phyloP scores from a whole-genome alignment of 2,888 invertebrate genomes.

The Notodonta dromedarius region DNA sequence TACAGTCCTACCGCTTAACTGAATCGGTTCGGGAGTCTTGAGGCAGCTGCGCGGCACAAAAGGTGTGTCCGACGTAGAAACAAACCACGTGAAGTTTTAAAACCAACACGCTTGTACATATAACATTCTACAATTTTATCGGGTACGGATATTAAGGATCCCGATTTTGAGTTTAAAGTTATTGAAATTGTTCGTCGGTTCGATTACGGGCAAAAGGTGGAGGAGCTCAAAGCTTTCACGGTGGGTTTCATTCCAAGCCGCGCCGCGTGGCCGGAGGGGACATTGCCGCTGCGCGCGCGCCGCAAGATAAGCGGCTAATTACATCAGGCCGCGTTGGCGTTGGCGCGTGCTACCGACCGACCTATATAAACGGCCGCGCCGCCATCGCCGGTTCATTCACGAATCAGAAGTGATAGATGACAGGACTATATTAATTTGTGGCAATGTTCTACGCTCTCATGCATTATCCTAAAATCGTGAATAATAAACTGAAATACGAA shows the following conservation, averaged over 20 bases:
- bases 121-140: too few species aligned
- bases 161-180: neutral
- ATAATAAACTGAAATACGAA: constrained; percentile 68
- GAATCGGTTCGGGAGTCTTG: too few species aligned
- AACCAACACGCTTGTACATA: too few species aligned
- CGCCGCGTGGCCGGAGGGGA: constrained; percentile 16
- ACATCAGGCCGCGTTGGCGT: constrained; percentile 64
- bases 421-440: constrained; percentile 73
- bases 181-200: neutral
- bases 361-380: constrained; percentile 60
- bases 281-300: constrained; percentile 34
- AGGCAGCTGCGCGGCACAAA: too few species aligned
- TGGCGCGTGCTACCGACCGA: constrained; percentile 56
- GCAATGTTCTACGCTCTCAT: constrained; percentile 81
- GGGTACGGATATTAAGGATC: too few species aligned
- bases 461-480: constrained; percentile 65
- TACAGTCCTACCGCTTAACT: too few species aligned
- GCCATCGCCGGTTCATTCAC: constrained; percentile 64
- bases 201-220: neutral
- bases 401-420: constrained; percentile 70
- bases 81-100: too few species aligned
- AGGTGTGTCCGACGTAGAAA: too few species aligned
- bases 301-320: constrained; percentile 69
- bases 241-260: constrained; percentile 25
- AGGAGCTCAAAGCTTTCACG: constrained; percentile 29